Conservation (phyloP, 2,113 vertebrate species). For the Hirundichthys speculiger region DNA sequence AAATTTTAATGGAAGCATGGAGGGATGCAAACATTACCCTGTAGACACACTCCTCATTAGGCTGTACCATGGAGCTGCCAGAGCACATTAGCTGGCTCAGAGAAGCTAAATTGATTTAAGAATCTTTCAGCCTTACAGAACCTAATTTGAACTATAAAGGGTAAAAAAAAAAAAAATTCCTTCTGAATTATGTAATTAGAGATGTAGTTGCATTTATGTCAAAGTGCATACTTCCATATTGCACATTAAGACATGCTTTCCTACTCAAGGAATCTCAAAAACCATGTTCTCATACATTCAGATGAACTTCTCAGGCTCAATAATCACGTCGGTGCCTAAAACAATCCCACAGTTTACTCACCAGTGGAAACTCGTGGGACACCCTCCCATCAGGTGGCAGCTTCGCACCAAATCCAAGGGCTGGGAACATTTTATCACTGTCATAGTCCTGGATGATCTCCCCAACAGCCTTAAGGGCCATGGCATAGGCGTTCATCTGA, state of each 20-base stretch:
- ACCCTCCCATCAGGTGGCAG: conserved; percentile 91
- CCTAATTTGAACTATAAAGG: conserved; percentile 76
- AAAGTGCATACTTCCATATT: conserved; percentile 41
- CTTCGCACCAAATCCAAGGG: conserved; percentile 93
- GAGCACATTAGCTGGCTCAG: conserved; percentile 67
- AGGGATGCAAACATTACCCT: conserved; percentile 52
- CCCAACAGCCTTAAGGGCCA: conserved; percentile 93
- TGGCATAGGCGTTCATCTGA: conserved; percentile 94
- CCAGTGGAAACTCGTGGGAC: conserved; percentile 93
- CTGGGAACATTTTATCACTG: conserved; percentile 96
- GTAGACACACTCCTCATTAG: conserved; percentile 69
- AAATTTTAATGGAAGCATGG: conserved; percentile 59
- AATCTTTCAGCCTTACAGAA: conserved; percentile 61
- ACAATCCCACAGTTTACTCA: conserved; percentile 62
- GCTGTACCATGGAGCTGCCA: conserved; percentile 51
- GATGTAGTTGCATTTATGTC: conserved; percentile 36
- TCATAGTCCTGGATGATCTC: conserved; percentile 98
- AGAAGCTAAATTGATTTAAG: conserved; percentile 75
- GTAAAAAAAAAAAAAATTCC: conserved; percentile 53
- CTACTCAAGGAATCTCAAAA: neutral
- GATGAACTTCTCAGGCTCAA: conserved; percentile 1
- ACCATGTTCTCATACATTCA: neutral
- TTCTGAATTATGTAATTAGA: conserved; percentile 62
- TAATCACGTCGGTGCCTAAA: neutral
- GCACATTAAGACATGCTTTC: conserved; percentile 15